Percentiles rank a stretch among this genome's conserved stretches.
phyloP scores from a whole-genome alignment of 1,140 invertebrate genomes.

The Ylistrum balloti region DNA sequence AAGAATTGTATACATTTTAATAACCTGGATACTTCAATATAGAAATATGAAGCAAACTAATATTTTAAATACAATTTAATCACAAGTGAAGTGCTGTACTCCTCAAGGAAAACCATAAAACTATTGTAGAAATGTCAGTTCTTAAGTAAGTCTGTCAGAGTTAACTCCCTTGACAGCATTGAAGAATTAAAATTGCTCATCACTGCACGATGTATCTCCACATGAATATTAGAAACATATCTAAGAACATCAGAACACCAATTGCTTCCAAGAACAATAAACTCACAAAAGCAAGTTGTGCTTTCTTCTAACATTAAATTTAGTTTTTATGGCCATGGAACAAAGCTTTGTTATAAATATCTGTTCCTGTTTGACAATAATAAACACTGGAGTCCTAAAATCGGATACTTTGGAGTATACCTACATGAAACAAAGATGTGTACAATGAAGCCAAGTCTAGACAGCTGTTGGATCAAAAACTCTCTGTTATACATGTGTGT shows the following conservation, averaged over 20 bases:
- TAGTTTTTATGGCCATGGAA: background rate
- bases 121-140: too few species aligned
- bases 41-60: too few species aligned
- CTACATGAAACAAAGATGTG: background rate
- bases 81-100: too few species aligned
- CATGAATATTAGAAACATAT: too few species aligned
- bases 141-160: background rate
- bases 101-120: too few species aligned
- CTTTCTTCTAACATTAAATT: background rate
- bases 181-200: too few species aligned
- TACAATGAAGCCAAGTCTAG: background rate
- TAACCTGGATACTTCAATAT: too few species aligned
- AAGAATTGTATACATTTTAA: too few species aligned
- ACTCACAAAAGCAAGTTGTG: background rate
- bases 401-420: background rate
- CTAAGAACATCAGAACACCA: background rate
- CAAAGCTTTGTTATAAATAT: slow-evolving; percentile 35
- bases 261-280: background rate
- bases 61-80: too few species aligned
- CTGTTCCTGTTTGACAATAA: background rate
- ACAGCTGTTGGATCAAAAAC: background rate
- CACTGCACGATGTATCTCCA: too few species aligned
- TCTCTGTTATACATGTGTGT: background rate
- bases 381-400: background rate
- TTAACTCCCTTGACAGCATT: background rate